These are phyloP conservation scores for Chinchilla lanigera DNA, from an alignment of 2,113 vertebrate genomes.

Conservation along the genomic window DNA sequence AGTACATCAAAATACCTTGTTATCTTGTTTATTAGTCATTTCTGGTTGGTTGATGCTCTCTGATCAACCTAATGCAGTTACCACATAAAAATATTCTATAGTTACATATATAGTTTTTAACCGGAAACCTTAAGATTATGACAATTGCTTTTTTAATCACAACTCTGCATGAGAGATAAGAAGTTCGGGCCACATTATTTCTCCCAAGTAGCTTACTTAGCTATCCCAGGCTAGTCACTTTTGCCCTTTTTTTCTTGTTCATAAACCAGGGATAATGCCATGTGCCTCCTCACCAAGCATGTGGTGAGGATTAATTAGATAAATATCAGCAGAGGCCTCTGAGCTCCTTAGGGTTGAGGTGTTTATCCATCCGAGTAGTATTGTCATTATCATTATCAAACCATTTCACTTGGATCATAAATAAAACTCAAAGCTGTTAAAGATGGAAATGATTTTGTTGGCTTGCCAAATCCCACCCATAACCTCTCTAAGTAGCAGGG, in stretches of 20 bases:
- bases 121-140: slow-evolving; percentile 35
- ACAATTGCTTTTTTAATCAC: slow-evolving; percentile 49
- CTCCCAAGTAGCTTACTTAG: slow-evolving; percentile 32
- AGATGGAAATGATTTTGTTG: slow-evolving; percentile 57
- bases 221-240: slow-evolving; percentile 1
- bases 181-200: slow-evolving; percentile 33
- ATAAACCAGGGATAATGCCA: slow-evolving; percentile 49
- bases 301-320: slow-evolving; percentile 77
- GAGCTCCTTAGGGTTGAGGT: slow-evolving; percentile 49
- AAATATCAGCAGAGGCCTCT: slow-evolving; percentile 62
- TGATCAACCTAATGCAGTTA: slow-evolving; percentile 30
- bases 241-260: slow-evolving; percentile 41
- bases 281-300: slow-evolving; percentile 49
- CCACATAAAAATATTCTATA: background rate
- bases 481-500: slow-evolving; percentile 63
- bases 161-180: background rate
- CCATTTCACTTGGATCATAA: slow-evolving; percentile 61
- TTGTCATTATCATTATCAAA: slow-evolving; percentile 63
- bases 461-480: slow-evolving; percentile 56
- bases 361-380: slow-evolving; percentile 53
- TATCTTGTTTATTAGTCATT: slow-evolving; percentile 4
- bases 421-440: slow-evolving; percentile 63
- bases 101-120: background rate
- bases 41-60: slow-evolving; percentile 22
- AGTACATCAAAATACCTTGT: background rate